Conservation (phyloP, 1,140 invertebrate species). For the Trinorchestia longiramus region DNA sequence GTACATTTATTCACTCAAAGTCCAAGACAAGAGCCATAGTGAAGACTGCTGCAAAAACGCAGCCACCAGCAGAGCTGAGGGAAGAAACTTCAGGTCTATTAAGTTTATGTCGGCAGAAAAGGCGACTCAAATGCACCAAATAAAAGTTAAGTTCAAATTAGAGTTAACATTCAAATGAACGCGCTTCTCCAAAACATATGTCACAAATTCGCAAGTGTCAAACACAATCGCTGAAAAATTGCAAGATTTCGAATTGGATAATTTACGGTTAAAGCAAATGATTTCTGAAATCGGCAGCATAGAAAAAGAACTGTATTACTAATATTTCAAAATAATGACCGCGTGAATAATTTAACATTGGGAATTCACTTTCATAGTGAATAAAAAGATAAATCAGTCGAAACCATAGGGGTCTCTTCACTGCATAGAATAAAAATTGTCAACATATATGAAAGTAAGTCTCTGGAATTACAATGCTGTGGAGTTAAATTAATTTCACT, state of each 20-base stretch:
- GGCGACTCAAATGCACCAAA: not conserved
- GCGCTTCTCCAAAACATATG: not conserved
- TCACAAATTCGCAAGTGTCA: not conserved
- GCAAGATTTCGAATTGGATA: not conserved
- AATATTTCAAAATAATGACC: too few species aligned
- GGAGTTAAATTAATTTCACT: not conserved
- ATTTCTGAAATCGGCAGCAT: not conserved
- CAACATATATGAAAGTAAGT: not conserved
- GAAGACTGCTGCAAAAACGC: slow-evolving; percentile 49
- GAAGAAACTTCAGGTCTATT: not conserved
- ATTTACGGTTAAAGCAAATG: not conserved
- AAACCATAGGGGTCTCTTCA: too few species aligned
- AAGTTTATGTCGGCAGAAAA: not conserved
- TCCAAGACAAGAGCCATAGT: slow-evolving; percentile 28
- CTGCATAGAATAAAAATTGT: too few species aligned
- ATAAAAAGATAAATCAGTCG: too few species aligned
- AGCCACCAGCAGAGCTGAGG: slow-evolving; percentile 31
- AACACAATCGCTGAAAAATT: not conserved
- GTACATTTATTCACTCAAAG: slow-evolving; percentile 51
- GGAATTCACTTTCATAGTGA: too few species aligned
- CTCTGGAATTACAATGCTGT: not conserved
- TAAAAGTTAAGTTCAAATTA: not conserved
- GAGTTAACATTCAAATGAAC: not conserved
- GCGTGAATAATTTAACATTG: too few species aligned
- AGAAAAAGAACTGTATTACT: not conserved